These are phyloP conservation scores for Empidonax alnorum DNA, from an alignment of 2,113 vertebrate genomes.

Conservation along the genomic window DNA sequence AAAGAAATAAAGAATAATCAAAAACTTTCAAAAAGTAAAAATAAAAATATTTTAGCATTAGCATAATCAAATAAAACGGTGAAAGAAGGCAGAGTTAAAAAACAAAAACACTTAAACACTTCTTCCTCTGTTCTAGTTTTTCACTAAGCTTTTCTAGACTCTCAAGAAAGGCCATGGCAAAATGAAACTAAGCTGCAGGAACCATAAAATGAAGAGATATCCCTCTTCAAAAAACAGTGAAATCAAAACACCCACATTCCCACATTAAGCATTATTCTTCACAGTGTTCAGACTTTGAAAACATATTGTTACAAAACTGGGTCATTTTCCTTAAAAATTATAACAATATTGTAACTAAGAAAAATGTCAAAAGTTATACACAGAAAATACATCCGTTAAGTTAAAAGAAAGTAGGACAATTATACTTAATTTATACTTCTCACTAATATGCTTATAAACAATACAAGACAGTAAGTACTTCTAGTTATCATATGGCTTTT, in stretches of 20 bases:
- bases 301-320: conserved; percentile 16
- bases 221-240: neutral
- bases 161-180: neutral
- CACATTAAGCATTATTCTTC: neutral
- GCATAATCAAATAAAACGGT: neutral
- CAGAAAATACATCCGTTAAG: neutral
- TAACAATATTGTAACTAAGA: neutral
- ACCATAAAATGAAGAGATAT: neutral
- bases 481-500: neutral
- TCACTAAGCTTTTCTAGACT: neutral
- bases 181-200: neutral
- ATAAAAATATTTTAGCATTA: neutral
- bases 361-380: neutral
- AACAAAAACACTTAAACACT: neutral
- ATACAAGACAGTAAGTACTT: neutral
- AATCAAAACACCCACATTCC: neutral
- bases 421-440: conserved; percentile 8
- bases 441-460: neutral
- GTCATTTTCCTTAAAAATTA: conserved; percentile 31
- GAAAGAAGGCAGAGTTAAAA: rapidly evolving
- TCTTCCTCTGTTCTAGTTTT: neutral
- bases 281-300: neutral
- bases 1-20: rapidly evolving
- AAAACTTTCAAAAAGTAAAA: neutral
- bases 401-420: conserved; percentile 48